Base-by-base conservation (phyloP, 2,113 vertebrate species). In the Myodes glareolus region DNA sequence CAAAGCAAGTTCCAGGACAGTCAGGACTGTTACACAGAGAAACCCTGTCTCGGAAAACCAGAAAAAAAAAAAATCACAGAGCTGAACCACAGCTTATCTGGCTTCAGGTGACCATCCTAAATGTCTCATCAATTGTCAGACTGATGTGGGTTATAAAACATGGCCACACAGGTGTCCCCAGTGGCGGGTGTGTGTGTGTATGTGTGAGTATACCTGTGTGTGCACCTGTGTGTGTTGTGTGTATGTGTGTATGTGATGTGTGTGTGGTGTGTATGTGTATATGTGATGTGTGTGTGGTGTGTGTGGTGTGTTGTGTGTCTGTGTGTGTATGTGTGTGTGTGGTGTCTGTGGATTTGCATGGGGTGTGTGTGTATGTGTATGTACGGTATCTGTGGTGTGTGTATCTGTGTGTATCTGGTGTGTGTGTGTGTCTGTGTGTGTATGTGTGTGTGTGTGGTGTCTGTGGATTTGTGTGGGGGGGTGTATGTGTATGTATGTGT, bases 101-200 rank as follows among this genome's bases (percentile, higher is more conserved):
- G 36, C 1, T 17, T n/a, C 33, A 33, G 76, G 52, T 13, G 7
- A 9, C 27, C 19, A 29, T 82, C 58, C 63, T 67, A 21, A 76
- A 47, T 0, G 47, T n/a, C 25, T 89, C 85, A n/a, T 39, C 29
- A 19, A 31, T 58, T 36, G 47, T 68, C 19, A 88, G 16, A 27
- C 17, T 52, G 47, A 14, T 36, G 10, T 11, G 2, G 13, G 3
- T 68, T 7, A 5, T 7, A 29, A 45, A 52, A 21, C 0, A 0
- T 31, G 63, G 42, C 4, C 27, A 50, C 19, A 1, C 0, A 8
- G 58, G 55, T 23, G 11, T 68, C 36, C 36, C 27, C 80, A 58
- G 10, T 82, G 52, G 11, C 3, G 5, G 17, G 76, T 9, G 21
- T 80, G 78, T 36, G 11, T 82, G 23, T 82, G 78, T 36, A 5